Base-by-base conservation (phyloP, 2,113 vertebrate species). In the Falco punctatus region DNA sequence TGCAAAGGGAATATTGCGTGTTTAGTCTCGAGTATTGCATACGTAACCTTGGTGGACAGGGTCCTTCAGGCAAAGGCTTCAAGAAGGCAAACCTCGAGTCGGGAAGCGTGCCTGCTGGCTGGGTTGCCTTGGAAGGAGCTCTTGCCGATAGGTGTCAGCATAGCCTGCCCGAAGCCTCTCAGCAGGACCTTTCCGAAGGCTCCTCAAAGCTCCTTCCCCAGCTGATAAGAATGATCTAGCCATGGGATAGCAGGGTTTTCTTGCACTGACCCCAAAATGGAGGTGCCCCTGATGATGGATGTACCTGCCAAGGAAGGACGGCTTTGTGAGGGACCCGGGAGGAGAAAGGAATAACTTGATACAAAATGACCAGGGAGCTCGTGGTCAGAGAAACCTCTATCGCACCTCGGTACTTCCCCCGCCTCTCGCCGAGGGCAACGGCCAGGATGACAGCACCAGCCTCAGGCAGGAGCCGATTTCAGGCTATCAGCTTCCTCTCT, bases 61-160 rank as follows among this genome's bases (percentile, higher is more conserved):
- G 69, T 12, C 81, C 48, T 73, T 16, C 6, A 48, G 10, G 69
- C 33, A 70, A 24, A 70, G 44, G 26, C 70, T 70, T 24, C 8
- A 42, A 40, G 64, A 15, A 26, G 51, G 46, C 26, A 55, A 66
- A 55, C 3, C 11, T 35, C 3, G 9, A 1, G 8, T 1, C 0
- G 7, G 40, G 69, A 46, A 2, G 6, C 2, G 9, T 21, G n/a
- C 33, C 64, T 1, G 8, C 69, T 51, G 66, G 32, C 55, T 69
- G 30, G 64, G 35, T 7, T 16, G 67, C 32, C 51, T 51, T 11
- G 30, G 54, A 22, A 84, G 71, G 49, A 91, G 75, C 83, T 92
- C 33, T 11, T 85, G 87, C 97, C 97, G 86, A 97, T 94, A 97
- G 96, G 49, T 97, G 96, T 95, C 97, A 95, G 96, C 94, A 94